phyloP scores from a whole-genome alignment of 2,797 vertebrate species.

The Phoxinus dragarum region DNA sequence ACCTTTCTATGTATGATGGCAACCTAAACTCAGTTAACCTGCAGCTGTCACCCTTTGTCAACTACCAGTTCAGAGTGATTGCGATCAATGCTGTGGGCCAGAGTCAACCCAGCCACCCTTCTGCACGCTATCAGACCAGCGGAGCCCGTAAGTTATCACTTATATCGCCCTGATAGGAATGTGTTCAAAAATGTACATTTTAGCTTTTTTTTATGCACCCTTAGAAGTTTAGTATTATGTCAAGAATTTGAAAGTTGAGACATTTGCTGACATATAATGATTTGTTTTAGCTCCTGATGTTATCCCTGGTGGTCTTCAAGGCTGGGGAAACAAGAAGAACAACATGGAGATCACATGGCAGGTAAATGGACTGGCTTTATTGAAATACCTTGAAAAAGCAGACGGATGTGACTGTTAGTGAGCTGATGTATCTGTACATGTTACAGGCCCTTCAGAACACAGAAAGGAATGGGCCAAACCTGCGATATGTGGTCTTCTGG shows the following conservation, averaged over 20 bases:
- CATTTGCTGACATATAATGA: slow-evolving; percentile 13
- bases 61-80: slow-evolving; percentile 96
- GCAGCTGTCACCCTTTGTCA: slow-evolving; percentile 89
- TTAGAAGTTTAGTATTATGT: not conserved
- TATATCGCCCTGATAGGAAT: not conserved
- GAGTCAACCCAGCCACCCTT: slow-evolving; percentile 89
- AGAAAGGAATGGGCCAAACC: slow-evolving; percentile 88
- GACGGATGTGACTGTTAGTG: not conserved
- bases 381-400: not conserved
- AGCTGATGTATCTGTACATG: slow-evolving; percentile 11
- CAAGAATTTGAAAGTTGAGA: not conserved
- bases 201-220: not conserved
- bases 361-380: slow-evolving; percentile 71
- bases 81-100: slow-evolving; percentile 92
- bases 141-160: slow-evolving; percentile 83
- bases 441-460: slow-evolving; percentile 80
- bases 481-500: slow-evolving; percentile 90
- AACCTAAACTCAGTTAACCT: slow-evolving; percentile 88
- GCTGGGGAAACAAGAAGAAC: slow-evolving; percentile 88
- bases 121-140: slow-evolving; percentile 88
- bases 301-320: slow-evolving; percentile 86
- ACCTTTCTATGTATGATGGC: slow-evolving; percentile 86
- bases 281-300: slow-evolving; percentile 87
- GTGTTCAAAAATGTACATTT: not conserved
- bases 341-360: slow-evolving; percentile 99